Conservation (phyloP, 2,888 invertebrate species). For the Cancer borealis region DNA sequence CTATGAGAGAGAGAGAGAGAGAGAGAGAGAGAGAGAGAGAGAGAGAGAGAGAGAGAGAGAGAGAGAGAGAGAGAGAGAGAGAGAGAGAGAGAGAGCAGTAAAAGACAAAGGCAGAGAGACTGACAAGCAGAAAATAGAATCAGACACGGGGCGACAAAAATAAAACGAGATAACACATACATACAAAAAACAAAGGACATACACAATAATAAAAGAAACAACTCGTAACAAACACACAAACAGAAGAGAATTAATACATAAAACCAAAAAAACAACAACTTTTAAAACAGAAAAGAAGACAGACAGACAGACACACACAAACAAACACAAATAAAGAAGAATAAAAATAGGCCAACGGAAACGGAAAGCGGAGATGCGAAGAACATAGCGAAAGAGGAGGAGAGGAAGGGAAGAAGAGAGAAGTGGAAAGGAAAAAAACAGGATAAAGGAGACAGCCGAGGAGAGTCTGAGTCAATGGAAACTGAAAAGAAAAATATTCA, state of each 20-base stretch:
- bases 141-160: not conserved
- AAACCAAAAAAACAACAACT: no score
- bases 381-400: not conserved
- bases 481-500: not conserved
- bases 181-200: no score
- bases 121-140: not conserved
- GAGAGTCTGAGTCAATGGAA: not conserved
- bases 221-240: no score
- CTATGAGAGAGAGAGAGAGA: no score
- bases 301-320: not conserved
- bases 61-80: conserved; percentile 33
- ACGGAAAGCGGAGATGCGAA: not conserved
- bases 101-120: not conserved
- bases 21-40: conserved; percentile 35
- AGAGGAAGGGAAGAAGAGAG: not conserved
- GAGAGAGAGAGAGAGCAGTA: not conserved
- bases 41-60: conserved; percentile 29
- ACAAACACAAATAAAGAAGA: not conserved
- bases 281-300: not conserved
- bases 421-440: not conserved
- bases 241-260: no score
- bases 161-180: not conserved
- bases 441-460: not conserved
- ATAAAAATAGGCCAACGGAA: not conserved
- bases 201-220: no score